These are phyloP conservation scores for Catharus bicknelli DNA, from an alignment of 2,113 vertebrate genomes.

Conservation along the genomic window DNA sequence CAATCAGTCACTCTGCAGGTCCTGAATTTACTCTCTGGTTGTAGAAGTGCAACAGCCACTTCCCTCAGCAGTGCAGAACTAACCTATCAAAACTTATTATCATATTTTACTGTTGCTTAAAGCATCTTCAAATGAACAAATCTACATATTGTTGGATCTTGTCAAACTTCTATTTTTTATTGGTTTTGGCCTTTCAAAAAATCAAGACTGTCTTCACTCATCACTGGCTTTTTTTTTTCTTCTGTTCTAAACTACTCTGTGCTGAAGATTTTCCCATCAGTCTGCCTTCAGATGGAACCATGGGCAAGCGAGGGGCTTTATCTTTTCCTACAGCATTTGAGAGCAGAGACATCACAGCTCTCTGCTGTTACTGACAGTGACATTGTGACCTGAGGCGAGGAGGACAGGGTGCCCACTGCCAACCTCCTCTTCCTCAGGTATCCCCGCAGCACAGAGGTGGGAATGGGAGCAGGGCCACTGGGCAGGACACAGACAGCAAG, in stretches of 20 bases:
- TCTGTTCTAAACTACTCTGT: background rate
- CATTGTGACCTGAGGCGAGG: background rate
- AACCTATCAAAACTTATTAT: background rate
- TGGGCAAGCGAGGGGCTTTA: fast-evolving
- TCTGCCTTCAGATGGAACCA: background rate
- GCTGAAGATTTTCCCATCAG: fast-evolving
- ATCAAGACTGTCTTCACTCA: background rate
- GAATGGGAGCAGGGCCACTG: background rate
- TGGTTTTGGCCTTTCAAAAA: background rate
- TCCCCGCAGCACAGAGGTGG: fast-evolving
- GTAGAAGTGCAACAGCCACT: background rate
- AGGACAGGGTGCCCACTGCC: background rate
- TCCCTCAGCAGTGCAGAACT: background rate
- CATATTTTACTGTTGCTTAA: background rate
- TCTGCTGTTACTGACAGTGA: background rate
- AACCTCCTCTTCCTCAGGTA: background rate
- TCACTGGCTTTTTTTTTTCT: background rate
- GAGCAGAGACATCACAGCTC: fast-evolving
- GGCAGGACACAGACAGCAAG: background rate
- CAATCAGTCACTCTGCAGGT: fast-evolving
- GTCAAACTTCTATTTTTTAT: background rate
- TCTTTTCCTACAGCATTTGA: background rate
- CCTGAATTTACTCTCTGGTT: background rate
- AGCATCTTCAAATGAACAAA: background rate
- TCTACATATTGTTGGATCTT: background rate